phyloP scores from a whole-genome alignment of 2,113 vertebrate genomes.

The Camelus dromedarius region DNA sequence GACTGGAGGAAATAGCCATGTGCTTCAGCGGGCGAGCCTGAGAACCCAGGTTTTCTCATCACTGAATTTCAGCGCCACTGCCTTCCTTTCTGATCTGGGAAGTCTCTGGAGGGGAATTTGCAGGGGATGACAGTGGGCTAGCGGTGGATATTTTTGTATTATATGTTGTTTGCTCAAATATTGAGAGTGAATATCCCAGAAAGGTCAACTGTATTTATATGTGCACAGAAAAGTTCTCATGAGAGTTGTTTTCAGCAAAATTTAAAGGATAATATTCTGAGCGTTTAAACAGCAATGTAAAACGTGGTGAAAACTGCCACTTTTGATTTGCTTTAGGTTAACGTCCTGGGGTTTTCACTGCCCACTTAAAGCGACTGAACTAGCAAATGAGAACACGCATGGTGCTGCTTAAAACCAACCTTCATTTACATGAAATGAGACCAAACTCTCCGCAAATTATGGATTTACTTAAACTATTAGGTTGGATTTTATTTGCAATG shows the following conservation, averaged over 20 bases:
- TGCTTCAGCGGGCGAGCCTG: neutral
- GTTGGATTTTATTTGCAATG: slow-evolving; percentile 81
- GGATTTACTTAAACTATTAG: slow-evolving; percentile 82
- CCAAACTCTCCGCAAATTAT: slow-evolving; percentile 77
- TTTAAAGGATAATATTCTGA: slow-evolving; percentile 62
- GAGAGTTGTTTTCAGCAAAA: slow-evolving; percentile 53
- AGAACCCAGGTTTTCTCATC: neutral
- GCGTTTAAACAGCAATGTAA: slow-evolving; percentile 46
- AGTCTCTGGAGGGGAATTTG: neutral
- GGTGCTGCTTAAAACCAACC: slow-evolving; percentile 70
- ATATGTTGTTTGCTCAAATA: slow-evolving; percentile 32
- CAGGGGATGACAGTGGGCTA: no score
- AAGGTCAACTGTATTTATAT: slow-evolving; percentile 57
- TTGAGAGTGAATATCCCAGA: slow-evolving; percentile 33
- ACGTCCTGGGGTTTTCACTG: slow-evolving; percentile 7
- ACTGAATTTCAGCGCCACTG: neutral
- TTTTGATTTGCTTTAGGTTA: slow-evolving; percentile 45
- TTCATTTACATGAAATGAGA: slow-evolving; percentile 81
- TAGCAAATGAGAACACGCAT: slow-evolving; percentile 29
- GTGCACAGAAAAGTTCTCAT: neutral
- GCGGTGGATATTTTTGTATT: neutral
- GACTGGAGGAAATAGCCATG: neutral
- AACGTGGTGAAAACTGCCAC: neutral
- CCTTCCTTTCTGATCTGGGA: neutral
- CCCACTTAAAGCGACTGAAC: slow-evolving; percentile 47